Evolutionary conservation across 2,797 vertebrate genomes (phyloP).

Genomic region (Synanceia verrucosa): DNA sequence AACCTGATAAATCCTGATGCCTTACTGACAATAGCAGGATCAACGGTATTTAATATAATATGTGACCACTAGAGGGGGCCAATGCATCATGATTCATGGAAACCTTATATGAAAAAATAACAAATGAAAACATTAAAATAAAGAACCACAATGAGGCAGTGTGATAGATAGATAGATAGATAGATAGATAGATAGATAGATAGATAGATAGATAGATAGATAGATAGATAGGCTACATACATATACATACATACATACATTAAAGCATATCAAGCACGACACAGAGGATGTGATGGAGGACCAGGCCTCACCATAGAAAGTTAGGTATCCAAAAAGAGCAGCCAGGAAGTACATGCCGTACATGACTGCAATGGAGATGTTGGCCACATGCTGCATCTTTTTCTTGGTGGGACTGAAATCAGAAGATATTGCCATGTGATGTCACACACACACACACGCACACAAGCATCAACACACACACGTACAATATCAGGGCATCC

Average conservation of each 20-base stretch:
- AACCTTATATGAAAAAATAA: constrained; percentile 1
- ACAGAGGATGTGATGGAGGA: constrained; percentile 17
- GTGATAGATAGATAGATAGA: constrained; percentile 8
- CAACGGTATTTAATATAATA: neutral
- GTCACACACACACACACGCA: constrained; percentile 38
- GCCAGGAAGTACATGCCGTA: constrained; percentile 99
- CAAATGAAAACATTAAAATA: constrained; percentile 5
- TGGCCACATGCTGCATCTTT: constrained; percentile 98
- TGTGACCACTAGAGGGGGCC: constrained; percentile 64
- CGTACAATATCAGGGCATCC: constrained; percentile 19
- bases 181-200: neutral
- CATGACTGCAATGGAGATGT: constrained; percentile 97
- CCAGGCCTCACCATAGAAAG: constrained; percentile 91
- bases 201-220: neutral
- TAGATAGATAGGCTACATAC: neutral
- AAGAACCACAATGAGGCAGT: constrained; percentile 5
- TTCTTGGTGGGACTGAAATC: constrained; percentile 90
- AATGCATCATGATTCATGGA: constrained; percentile 1
- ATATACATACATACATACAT: constrained; percentile 3
- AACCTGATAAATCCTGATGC: neutral
- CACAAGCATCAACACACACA: constrained; percentile 8
- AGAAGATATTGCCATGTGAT: constrained; percentile 65
- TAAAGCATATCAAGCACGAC: neutral
- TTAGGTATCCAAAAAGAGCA: constrained; percentile 98
- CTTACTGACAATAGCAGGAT: neutral